Conservation (phyloP, 2,113 vertebrate species). For the Ochotona curzoniae region DNA sequence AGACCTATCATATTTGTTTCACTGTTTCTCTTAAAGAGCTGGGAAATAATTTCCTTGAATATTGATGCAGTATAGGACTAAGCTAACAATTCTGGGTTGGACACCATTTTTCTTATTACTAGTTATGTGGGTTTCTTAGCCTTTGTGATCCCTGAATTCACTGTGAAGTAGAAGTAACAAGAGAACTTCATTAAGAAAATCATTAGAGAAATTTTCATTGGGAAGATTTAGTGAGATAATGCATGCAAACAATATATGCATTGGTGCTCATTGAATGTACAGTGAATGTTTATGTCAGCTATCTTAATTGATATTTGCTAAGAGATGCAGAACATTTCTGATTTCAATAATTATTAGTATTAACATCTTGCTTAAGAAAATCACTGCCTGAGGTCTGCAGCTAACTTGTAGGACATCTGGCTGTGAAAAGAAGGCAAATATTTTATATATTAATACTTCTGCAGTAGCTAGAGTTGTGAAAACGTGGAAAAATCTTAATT, state of each 20-base stretch:
- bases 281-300: conserved; percentile 31
- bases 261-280: not conserved
- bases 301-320: not conserved
- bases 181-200: not conserved
- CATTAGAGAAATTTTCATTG: not conserved
- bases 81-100: not conserved
- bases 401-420: not conserved
- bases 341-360: conserved; percentile 35
- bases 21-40: conserved; percentile 51
- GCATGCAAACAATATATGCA: not conserved
- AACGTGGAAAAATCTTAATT: conserved; percentile 5
- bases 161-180: conserved; percentile 35
- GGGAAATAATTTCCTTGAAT: conserved; percentile 6
- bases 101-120: not conserved
- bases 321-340: conserved; percentile 28
- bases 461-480: not conserved
- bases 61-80: not conserved
- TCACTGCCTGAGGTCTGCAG: not conserved
- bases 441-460: not conserved
- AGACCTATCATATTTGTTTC: not conserved
- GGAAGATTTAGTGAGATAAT: not conserved
- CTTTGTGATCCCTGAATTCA: not conserved
- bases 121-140: not conserved
- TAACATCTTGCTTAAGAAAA: not conserved
- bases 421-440: not conserved